These are phyloP conservation scores for Hydrocynus forskahlii DNA, from an alignment of 2,797 vertebrate genomes.

Conservation along the genomic window DNA sequence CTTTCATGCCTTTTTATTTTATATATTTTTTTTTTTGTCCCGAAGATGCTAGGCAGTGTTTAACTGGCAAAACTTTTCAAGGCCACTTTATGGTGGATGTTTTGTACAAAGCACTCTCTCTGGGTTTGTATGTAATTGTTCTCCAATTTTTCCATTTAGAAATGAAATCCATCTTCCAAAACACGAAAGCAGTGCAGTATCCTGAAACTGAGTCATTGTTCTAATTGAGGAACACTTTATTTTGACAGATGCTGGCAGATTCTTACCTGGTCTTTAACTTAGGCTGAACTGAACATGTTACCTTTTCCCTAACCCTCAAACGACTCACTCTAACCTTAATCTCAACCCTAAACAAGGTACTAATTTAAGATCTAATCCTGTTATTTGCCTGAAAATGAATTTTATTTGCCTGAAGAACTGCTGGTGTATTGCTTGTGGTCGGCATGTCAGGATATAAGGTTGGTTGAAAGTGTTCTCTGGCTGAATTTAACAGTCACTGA, in stretches of 20 bases:
- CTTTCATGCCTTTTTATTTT: not conserved
- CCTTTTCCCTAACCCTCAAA: not conserved
- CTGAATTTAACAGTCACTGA: not conserved
- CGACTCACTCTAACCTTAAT: not conserved
- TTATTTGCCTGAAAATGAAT: too few species aligned
- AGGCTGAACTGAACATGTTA: not conserved
- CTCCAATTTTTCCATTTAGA: conserved; percentile 21
- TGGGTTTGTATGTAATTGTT: not conserved
- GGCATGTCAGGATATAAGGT: not conserved
- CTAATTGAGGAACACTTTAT: not conserved
- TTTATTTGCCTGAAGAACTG: too few species aligned
- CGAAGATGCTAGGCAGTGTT: conserved; percentile 13
- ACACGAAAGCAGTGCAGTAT: not conserved
- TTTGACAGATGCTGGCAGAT: not conserved
- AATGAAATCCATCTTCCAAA: conserved; percentile 3
- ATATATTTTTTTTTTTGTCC: not conserved
- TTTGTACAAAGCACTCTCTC: not conserved
- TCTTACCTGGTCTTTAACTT: not conserved
- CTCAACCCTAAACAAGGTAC: not conserved
- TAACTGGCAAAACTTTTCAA: not conserved
- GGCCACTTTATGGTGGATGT: not conserved
- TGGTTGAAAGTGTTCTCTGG: not conserved
- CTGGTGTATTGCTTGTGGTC: not conserved
- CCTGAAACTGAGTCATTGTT: too few species aligned
- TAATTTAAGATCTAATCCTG: not conserved